Base-by-base conservation (phyloP, 2,888 invertebrate genomes). In the Oasisia sp. region DNA sequence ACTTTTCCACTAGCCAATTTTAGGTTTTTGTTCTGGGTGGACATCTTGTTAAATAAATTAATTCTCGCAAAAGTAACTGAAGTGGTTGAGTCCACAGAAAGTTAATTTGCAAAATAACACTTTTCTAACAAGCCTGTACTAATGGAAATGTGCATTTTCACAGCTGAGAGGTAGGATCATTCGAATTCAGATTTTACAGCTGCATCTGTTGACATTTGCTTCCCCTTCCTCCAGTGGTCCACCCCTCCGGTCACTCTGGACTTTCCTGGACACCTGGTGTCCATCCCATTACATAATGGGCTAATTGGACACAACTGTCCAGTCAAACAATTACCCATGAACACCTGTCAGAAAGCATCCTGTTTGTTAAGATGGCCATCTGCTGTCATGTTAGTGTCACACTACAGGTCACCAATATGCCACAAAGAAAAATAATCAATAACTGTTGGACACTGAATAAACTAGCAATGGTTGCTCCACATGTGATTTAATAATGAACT, bases 361-460 rank as follows among this genome's bases (percentile, higher is more conserved):
- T n/a, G 19, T 74, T n/a, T 74, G 27, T 74, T 27, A 27, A n/a
- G 50, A 50, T 4, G 27, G 74, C 74, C 14, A 74, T 74, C n/a
- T 74, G 74, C 74, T 74, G 74, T 74, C 74, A 74, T 74, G 74
- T 74, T 74, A 74, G 74, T 74, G 74, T n/a, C 74, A 74, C 27
- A 38, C 38, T 38, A 38, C 38, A 38, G 4, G 74, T 74, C 74
- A 74, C 27, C 14, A 19, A 19, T 74, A 74, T 74, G 27, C 7
- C 27, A 74, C 74, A 74, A 74, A 74, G 74, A 27, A 74, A 74
- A 74, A 74, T 27, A 27, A 74, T 19, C 19, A 74, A 7, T 19
- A 74, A 74, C 74, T 74, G n/a, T n/a, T 74, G 74, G 14, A 74
- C 74, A 27, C 27, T 58, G 74, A 74, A 19, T n/a, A 74, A 74